phyloP scores from a whole-genome alignment of 2,113 vertebrate genomes.

The Camelus dromedarius region DNA sequence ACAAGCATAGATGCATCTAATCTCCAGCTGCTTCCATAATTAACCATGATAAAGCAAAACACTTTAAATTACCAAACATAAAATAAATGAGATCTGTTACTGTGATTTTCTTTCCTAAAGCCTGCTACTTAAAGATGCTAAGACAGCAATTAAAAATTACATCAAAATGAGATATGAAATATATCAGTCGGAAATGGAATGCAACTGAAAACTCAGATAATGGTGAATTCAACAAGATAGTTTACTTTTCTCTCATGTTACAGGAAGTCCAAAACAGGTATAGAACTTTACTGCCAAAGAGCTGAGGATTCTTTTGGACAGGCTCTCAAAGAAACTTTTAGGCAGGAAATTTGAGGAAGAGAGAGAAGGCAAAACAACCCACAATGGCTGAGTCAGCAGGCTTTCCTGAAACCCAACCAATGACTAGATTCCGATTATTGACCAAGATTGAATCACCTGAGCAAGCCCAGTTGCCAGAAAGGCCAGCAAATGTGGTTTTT shows the following conservation, averaged over 20 bases:
- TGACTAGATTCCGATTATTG: not conserved
- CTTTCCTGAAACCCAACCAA: not conserved
- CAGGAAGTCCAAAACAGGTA: not conserved
- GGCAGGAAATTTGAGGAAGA: not conserved
- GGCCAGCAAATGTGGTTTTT: not conserved
- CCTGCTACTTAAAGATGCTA: not conserved
- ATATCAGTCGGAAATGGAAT: not conserved
- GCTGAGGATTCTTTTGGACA: not conserved
- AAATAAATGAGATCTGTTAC: constrained; percentile 35
- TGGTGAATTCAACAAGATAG: not conserved
- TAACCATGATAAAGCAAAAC: constrained; percentile 45
- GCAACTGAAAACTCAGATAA: constrained; percentile 39
- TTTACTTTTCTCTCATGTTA: not conserved
- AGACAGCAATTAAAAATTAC: constrained; percentile 19
- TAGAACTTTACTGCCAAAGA: not conserved
- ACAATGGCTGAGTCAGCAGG: rapidly evolving
- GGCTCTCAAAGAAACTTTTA: not conserved
- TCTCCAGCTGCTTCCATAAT: not conserved
- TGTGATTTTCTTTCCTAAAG: not conserved
- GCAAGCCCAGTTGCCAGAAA: not conserved
- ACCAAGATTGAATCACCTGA: not conserved
- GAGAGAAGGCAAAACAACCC: not conserved
- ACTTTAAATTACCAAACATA: constrained; percentile 58
- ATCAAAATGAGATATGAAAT: constrained; percentile 50
- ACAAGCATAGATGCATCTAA: not conserved